Percentiles rank a stretch among this genome's conserved stretches.
phyloP scores from a whole-genome alignment of 2,888 invertebrate genomes.

The Luperina testacea region DNA sequence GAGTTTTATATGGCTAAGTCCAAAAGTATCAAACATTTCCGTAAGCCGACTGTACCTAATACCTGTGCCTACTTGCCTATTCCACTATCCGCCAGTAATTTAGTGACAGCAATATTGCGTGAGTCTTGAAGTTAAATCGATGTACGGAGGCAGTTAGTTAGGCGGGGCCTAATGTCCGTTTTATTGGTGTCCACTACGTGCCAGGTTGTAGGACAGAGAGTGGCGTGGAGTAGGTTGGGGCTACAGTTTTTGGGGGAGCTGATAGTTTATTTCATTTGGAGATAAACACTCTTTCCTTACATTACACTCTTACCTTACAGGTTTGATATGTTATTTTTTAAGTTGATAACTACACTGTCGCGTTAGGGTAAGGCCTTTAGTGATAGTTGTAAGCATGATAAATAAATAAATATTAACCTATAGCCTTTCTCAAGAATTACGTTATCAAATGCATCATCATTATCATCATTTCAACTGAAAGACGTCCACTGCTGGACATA shows the following conservation, averaged over 20 bases:
- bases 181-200: constrained; percentile 76
- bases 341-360: too few relatives aligned
- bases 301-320: too few relatives aligned
- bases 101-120: constrained; percentile 57
- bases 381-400: too few relatives aligned
- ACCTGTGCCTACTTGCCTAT: background rate
- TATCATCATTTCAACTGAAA: too few relatives aligned
- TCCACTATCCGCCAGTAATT: constrained; percentile 43
- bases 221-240: constrained; percentile 23
- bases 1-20: background rate
- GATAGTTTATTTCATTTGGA: too few relatives aligned
- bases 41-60: background rate
- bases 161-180: constrained; percentile 72
- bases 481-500: too few relatives aligned
- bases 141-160: constrained; percentile 63
- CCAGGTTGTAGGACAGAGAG: constrained; percentile 56
- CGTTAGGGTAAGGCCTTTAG: too few relatives aligned
- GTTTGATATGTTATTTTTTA: too few relatives aligned
- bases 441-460: too few relatives aligned
- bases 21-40: background rate
- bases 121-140: constrained; percentile 65
- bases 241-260: background rate
- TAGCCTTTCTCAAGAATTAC: too few relatives aligned
- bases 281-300: background rate
- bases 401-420: too few relatives aligned